Percentiles rank a stretch among this genome's conserved stretches.
Evolutionary conservation across 2,113 vertebrate genomes (phyloP).

Genomic region (Pluvialis apricaria): DNA sequence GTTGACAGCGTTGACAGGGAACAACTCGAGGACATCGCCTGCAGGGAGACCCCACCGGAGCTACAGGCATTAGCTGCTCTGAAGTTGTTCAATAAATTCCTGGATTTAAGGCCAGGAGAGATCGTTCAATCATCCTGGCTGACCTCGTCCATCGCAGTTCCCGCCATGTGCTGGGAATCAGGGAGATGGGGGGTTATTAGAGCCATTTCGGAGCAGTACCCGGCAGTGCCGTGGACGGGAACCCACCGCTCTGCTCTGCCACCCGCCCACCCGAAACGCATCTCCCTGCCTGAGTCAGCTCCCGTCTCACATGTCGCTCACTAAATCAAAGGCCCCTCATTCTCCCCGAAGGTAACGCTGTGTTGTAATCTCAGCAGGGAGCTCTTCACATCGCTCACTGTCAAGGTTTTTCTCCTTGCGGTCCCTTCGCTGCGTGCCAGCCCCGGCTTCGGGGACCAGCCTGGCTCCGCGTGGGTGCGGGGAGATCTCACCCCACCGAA

Average conservation of each 20-base stretch:
- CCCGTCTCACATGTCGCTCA: not conserved
- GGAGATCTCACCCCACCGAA: not conserved
- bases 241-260: fast-evolving
- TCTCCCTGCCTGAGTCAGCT: not conserved
- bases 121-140: not conserved
- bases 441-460: fast-evolving
- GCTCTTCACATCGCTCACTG: not conserved
- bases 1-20: not conserved
- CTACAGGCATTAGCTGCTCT: not conserved
- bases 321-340: not conserved
- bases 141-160: not conserved
- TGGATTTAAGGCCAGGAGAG: not conserved
- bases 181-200: not conserved
- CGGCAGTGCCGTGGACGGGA: not conserved
- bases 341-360: not conserved
- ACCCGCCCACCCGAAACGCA: fast-evolving
- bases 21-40: not conserved
- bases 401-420: not conserved
- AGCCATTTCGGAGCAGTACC: fast-evolving
- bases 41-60: not conserved
- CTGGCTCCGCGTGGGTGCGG: fast-evolving
- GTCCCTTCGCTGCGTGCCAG: not conserved
- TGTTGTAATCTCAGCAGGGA: not conserved
- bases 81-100: slow-evolving; percentile 11
- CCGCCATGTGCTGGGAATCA: not conserved